Evolutionary conservation across 1,140 invertebrate species (phyloP).

Genomic region (Drosophila kanapiae): DNA sequence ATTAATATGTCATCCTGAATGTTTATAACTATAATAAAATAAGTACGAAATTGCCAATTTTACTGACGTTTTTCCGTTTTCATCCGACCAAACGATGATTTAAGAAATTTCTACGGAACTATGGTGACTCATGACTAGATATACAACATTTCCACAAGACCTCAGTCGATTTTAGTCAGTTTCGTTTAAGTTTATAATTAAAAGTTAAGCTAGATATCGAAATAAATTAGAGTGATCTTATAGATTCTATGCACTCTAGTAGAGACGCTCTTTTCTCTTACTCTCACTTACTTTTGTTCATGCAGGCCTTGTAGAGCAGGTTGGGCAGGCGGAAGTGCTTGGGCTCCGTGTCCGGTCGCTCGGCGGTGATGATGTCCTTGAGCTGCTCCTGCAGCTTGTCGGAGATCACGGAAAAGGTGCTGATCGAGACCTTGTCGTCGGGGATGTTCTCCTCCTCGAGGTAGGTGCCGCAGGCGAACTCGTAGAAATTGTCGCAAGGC

Average conservation of each 20-base stretch:
- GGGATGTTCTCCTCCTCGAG: conserved; percentile 91
- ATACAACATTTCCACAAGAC: no score
- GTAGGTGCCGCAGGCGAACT: conserved; percentile 92
- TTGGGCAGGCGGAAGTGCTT: conserved; percentile 92
- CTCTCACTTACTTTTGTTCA: conserved; percentile 92
- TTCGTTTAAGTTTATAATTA: no score
- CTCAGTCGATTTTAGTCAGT: no score
- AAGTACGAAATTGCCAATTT: no score
- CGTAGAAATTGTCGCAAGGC: conserved; percentile 96
- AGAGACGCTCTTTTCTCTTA: no score
- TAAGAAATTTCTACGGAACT: no score
- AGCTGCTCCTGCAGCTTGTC: conserved; percentile 93
- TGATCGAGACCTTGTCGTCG: conserved; percentile 92
- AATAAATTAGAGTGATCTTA: background rate
- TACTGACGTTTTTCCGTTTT: no score
- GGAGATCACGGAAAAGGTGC: conserved; percentile 92
- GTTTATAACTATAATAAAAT: no score
- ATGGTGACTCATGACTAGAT: no score
- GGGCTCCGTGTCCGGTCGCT: conserved; percentile 88
- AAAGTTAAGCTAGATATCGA: no score
- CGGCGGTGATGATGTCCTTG: conserved; percentile 90
- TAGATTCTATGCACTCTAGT: background rate
- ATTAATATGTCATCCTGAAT: no score
- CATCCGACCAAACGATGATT: no score
- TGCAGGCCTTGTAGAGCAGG: conserved; percentile 92